Evolutionary conservation across 2,797 vertebrate genomes (phyloP).

Genomic region (Spondyliosoma cantharus): DNA sequence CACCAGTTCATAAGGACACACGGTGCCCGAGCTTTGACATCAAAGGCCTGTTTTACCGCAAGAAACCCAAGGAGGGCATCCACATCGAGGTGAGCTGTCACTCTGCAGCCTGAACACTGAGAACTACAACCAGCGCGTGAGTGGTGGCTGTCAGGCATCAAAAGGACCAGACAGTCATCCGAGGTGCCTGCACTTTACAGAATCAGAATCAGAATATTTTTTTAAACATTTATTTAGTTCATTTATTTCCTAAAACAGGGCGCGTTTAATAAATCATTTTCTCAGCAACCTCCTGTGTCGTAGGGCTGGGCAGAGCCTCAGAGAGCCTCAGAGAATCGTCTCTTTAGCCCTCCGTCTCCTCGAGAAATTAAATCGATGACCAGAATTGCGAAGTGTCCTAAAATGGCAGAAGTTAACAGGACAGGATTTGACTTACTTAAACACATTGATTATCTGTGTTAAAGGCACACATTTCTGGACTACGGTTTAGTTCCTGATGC

Average conservation of each 20-base stretch:
- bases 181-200: neutral
- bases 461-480: neutral
- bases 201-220: too few species aligned
- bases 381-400: neutral
- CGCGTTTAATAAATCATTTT: neutral
- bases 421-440: neutral
- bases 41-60: slow-evolving; percentile 94
- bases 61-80: slow-evolving; percentile 90
- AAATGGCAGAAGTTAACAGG: neutral
- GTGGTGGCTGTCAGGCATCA: neutral
- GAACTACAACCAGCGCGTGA: neutral
- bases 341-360: neutral
- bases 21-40: slow-evolving; percentile 89
- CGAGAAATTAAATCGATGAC: neutral
- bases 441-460: neutral
- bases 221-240: too few species aligned
- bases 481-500: neutral
- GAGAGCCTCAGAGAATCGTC: neutral
- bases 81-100: slow-evolving; percentile 88
- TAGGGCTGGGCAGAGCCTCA: too few species aligned
- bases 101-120: slow-evolving; percentile 10
- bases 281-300: neutral
- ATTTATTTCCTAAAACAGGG: too few species aligned
- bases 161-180: neutral
- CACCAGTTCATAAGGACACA: slow-evolving; percentile 87